Percentiles rank a stretch among this genome's conserved stretches.
Evolutionary conservation across 2,113 vertebrate genomes (phyloP).

Genomic region (Myrmecobius fasciatus): DNA sequence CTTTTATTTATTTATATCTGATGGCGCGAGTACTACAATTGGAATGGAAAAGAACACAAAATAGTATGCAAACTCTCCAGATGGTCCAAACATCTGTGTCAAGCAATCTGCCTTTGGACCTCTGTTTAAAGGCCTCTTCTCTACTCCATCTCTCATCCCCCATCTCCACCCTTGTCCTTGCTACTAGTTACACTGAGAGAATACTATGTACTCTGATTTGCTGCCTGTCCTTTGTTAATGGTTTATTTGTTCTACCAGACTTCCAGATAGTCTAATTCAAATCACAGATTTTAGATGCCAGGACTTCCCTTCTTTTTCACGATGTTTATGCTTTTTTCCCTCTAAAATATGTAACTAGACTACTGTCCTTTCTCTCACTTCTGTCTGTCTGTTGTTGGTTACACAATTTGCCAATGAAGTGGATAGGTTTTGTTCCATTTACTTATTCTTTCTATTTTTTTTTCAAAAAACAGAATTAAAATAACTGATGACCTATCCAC

Average conservation of each 20-base stretch:
- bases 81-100: constrained; percentile 11
- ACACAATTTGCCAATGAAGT: not conserved
- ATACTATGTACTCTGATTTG: not conserved
- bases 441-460: not conserved
- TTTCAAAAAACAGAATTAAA: not conserved
- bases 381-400: not conserved
- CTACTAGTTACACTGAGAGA: constrained; percentile 19
- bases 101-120: not conserved
- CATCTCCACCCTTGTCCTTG: not conserved
- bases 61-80: constrained; percentile 37
- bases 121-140: not conserved
- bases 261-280: not conserved
- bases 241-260: not conserved
- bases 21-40: constrained; percentile 18
- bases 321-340: not conserved
- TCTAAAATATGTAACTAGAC: not conserved
- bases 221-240: not conserved
- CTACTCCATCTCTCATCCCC: not conserved
- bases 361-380: not conserved
- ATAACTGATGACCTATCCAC: not conserved
- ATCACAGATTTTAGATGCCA: not conserved
- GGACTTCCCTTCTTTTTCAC: not conserved
- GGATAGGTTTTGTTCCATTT: not conserved
- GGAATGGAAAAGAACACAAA: constrained; percentile 51
- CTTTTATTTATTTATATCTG: constrained; percentile 18